phyloP scores from a whole-genome alignment of 2,113 vertebrate species.

The Larimichthys crocea region DNA sequence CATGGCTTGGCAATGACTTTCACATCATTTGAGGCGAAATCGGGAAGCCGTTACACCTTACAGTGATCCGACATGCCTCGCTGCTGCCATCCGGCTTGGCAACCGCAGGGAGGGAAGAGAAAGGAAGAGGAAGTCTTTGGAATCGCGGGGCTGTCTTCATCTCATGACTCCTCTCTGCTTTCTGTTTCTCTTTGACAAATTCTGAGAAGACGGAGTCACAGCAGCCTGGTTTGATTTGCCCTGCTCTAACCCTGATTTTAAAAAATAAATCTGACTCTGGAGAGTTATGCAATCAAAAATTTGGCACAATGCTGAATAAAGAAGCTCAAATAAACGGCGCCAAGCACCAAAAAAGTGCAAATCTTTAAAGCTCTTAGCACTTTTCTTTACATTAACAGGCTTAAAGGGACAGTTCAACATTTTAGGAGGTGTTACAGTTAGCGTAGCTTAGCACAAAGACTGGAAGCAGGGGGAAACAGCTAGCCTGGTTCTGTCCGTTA shows the following conservation, averaged over 20 bases:
- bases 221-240: slow-evolving; percentile 50
- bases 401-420: background rate
- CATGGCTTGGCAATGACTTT: slow-evolving; percentile 78
- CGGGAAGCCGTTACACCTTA: slow-evolving; percentile 72
- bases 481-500: background rate
- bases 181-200: slow-evolving; percentile 33
- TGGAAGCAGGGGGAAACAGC: background rate
- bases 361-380: no score
- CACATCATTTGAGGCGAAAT: slow-evolving; percentile 81
- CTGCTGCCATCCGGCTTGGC: slow-evolving; percentile 71
- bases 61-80: slow-evolving; percentile 76
- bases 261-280: slow-evolving; percentile 38
- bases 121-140: slow-evolving; percentile 46
- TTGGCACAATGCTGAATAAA: slow-evolving; percentile 41
- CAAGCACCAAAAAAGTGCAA: background rate
- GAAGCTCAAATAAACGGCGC: background rate
- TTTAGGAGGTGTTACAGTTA: no score
- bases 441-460: background rate
- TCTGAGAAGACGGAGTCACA: slow-evolving; percentile 52
- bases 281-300: slow-evolving; percentile 53
- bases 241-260: slow-evolving; percentile 46
- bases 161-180: slow-evolving; percentile 31
- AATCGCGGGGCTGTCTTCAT: slow-evolving; percentile 31
- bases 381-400: background rate
- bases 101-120: slow-evolving; percentile 57